Conservation (phyloP, 2,888 invertebrate species). For the Spodoptera exigua region DNA sequence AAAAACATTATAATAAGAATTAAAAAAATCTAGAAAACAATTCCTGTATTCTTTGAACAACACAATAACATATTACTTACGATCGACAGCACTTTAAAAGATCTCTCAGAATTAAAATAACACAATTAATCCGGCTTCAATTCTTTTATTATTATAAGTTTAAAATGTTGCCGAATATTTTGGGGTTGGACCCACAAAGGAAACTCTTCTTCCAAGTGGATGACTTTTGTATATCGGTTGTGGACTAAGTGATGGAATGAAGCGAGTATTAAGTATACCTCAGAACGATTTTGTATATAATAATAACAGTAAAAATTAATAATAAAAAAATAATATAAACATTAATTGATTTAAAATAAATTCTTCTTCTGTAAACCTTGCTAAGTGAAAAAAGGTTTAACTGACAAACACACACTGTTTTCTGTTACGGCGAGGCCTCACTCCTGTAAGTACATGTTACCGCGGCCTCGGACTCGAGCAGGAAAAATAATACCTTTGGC, state of each 20-base stretch:
- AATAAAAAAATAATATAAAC: too few species aligned
- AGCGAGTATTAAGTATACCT: slow-evolving; percentile 8
- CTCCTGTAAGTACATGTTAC: too few species aligned
- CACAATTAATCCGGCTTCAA: slow-evolving; percentile 77
- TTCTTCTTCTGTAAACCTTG: too few species aligned
- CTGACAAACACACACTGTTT: too few species aligned
- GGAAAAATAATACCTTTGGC: too few species aligned
- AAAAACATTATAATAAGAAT: slow-evolving; percentile 44
- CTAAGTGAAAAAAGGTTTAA: too few species aligned
- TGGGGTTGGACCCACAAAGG: slow-evolving; percentile 72
- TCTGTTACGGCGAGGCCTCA: too few species aligned
- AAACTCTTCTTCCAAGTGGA: slow-evolving; percentile 74
- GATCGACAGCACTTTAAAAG: slow-evolving; percentile 69
- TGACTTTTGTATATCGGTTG: slow-evolving; percentile 69
- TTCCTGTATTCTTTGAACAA: slow-evolving; percentile 25
- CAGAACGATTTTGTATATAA: too few species aligned
- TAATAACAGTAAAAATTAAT: too few species aligned
- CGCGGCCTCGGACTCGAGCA: too few species aligned
- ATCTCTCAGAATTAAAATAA: slow-evolving; percentile 76
- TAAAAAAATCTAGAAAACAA: slow-evolving; percentile 60
- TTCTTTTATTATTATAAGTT: slow-evolving; percentile 81
- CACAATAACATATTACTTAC: slow-evolving; percentile 75
- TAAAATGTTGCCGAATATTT: slow-evolving; percentile 74
- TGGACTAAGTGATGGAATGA: slow-evolving; percentile 47
- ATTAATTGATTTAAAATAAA: too few species aligned